These are phyloP conservation scores for Triplophysa rosa DNA, from an alignment of 2,113 vertebrate species.

Conservation along the genomic window DNA sequence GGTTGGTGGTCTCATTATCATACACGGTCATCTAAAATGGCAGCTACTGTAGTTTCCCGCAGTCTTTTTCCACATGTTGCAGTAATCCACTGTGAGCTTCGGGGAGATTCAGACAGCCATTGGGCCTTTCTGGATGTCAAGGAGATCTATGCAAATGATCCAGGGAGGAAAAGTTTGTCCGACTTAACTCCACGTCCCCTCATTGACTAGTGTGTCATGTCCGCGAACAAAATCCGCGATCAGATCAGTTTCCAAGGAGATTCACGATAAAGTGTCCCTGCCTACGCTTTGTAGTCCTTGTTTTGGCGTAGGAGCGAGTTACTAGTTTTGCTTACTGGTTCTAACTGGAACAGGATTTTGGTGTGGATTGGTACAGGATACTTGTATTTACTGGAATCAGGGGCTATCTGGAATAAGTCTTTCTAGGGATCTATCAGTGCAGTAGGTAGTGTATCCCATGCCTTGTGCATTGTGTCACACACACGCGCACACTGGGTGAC, in stretches of 20 bases:
- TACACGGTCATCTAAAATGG: conserved; percentile 48
- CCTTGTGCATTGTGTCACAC: conserved; percentile 54
- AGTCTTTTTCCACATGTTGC: conserved; percentile 30
- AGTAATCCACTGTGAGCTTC: conserved; percentile 4
- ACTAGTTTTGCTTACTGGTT: not conserved
- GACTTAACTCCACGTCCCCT: conserved; percentile 34
- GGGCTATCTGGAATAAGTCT: conserved; percentile 49
- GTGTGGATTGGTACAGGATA: conserved; percentile 34
- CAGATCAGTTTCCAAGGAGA: conserved; percentile 5
- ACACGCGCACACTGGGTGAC: conserved; percentile 2
- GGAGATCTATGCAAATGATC: conserved; percentile 32
- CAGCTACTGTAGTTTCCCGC: conserved; percentile 47
- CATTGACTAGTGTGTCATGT: not conserved
- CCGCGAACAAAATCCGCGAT: not conserved
- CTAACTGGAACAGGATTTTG: conserved; percentile 40
- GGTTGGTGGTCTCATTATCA: conserved; percentile 42
- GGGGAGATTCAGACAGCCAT: conserved; percentile 37
- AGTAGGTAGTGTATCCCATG: conserved; percentile 57
- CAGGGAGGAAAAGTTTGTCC: conserved; percentile 15
- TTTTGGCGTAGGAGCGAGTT: conserved; percentile 6
- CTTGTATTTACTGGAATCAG: conserved; percentile 41
- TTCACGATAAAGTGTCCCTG: conserved; percentile 17
- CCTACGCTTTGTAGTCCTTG: conserved; percentile 28
- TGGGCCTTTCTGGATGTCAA: not conserved
- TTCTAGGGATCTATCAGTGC: conserved; percentile 53